A percentile compares a stretch with the other conserved stretches of the same genome.
Evolutionary conservation across 2,113 vertebrate genomes (phyloP).

Genomic region (Glaucomys volans): DNA sequence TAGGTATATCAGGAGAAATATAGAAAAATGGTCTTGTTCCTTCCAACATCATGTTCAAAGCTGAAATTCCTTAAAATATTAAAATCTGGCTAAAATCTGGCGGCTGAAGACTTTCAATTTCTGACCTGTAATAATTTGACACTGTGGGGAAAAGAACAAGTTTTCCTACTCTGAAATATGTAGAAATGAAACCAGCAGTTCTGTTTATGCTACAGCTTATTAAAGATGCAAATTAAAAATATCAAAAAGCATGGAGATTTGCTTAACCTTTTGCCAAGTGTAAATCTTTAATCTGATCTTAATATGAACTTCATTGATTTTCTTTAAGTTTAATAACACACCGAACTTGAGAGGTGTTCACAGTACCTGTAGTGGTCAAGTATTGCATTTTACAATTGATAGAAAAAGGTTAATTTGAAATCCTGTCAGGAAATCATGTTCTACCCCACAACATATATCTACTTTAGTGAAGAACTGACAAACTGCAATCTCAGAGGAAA

Average conservation of each 20-base stretch:
- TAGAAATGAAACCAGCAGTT: conserved; percentile 59
- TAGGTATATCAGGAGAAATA: not conserved
- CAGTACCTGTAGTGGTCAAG: conserved; percentile 59
- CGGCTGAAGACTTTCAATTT: conserved; percentile 53
- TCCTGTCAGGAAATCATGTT: conserved; percentile 47
- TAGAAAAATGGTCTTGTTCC: not conserved
- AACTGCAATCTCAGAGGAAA: conserved; percentile 63
- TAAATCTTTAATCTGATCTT: conserved; percentile 84
- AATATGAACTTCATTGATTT: conserved; percentile 74
- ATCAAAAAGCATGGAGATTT: conserved; percentile 78
- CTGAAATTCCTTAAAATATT: not conserved
- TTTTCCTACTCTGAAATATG: conserved; percentile 51
- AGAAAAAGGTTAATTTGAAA: conserved; percentile 75
- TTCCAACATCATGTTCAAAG: not conserved
- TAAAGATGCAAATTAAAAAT: conserved; percentile 87
- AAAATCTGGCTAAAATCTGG: not conserved
- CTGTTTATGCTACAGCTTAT: conserved; percentile 79
- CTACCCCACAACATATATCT: conserved; percentile 47
- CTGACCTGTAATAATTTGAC: conserved; percentile 54
- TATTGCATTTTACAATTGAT: conserved; percentile 49
- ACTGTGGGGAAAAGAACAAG: conserved; percentile 27
- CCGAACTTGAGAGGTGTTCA: conserved; percentile 68
- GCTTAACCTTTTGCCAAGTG: conserved; percentile 81
- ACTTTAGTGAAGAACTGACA: conserved; percentile 70
- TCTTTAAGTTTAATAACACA: conserved; percentile 71